A percentile compares a stretch with the other conserved stretches of the same genome.
phyloP scores from a whole-genome alignment of 2,888 invertebrate genomes.

The Nasonia oneida region DNA sequence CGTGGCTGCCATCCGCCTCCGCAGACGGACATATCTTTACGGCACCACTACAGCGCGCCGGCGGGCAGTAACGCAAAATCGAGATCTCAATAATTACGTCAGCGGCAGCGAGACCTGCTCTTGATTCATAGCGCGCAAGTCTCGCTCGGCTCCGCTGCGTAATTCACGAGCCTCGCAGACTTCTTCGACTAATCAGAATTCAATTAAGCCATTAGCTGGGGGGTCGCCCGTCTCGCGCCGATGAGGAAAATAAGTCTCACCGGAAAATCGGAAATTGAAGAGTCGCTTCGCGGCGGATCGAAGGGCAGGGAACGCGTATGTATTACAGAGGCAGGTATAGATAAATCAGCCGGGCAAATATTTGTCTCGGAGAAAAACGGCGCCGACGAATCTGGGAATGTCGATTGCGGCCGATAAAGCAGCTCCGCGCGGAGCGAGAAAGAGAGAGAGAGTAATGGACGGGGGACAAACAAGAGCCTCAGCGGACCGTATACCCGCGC shows the following conservation, averaged over 20 bases:
- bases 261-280: constrained; percentile 8
- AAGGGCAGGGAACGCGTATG: background rate
- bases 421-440: background rate
- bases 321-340: background rate
- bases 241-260: background rate
- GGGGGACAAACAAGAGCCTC: constrained; percentile 33
- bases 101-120: constrained; percentile 74
- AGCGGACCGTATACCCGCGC: background rate
- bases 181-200: constrained; percentile 78
- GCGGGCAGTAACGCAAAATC: constrained; percentile 68
- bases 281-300: background rate
- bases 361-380: constrained; percentile 11
- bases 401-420: constrained; percentile 50
- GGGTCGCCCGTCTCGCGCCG: background rate
- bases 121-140: constrained; percentile 74
- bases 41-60: background rate
- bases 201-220: constrained; percentile 74
- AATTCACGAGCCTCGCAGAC: constrained; percentile 64
- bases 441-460: constrained; percentile 34
- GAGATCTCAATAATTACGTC: constrained; percentile 77
- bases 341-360: constrained; percentile 25
- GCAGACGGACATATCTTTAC: constrained; percentile 66
- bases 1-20: constrained; percentile 68
- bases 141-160: background rate
- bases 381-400: constrained; percentile 12